Evolutionary conservation across 2,888 invertebrate species (phyloP).

Genomic region (Parascotia fuliginaria): DNA sequence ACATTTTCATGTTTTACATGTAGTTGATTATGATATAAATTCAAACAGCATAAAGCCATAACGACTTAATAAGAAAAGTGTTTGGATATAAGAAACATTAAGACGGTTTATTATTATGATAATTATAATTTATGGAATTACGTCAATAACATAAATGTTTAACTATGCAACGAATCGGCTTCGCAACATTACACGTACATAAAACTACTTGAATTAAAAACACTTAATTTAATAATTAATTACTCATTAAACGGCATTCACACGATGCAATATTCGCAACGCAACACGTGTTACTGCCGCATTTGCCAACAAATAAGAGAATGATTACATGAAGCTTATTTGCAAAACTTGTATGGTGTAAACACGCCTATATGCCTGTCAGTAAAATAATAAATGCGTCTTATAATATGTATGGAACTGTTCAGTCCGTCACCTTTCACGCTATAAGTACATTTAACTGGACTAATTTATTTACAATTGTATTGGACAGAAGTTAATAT

Average conservation of each 20-base stretch:
- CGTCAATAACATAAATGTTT: conserved; percentile 19
- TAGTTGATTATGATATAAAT: conserved; percentile 31
- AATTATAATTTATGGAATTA: conserved; percentile 3
- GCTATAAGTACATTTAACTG: conserved; percentile 25
- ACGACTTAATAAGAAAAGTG: conserved; percentile 24
- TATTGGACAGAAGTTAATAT: conserved; percentile 67
- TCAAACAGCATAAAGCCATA: conserved; percentile 25
- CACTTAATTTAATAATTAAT: conserved; percentile 19
- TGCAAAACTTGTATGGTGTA: not conserved
- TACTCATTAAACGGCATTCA: conserved; percentile 15
- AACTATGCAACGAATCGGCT: conserved; percentile 29
- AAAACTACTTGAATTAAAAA: conserved; percentile 19
- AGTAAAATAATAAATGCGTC: conserved; percentile 21
- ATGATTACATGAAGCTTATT: too few species aligned
- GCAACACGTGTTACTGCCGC: not conserved
- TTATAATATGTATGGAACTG: conserved; percentile 10
- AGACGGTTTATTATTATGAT: conserved; percentile 12
- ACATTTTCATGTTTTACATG: conserved; percentile 37
- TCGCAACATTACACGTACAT: conserved; percentile 17
- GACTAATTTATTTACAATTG: conserved; percentile 47
- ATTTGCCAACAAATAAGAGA: not conserved
- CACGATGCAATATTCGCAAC: not conserved
- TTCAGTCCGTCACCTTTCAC: conserved; percentile 11
- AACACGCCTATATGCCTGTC: conserved; percentile 5
- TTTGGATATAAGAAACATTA: conserved; percentile 23